phyloP scores from a whole-genome alignment of 2,113 vertebrate species.

The Ivindomyrus marchei region DNA sequence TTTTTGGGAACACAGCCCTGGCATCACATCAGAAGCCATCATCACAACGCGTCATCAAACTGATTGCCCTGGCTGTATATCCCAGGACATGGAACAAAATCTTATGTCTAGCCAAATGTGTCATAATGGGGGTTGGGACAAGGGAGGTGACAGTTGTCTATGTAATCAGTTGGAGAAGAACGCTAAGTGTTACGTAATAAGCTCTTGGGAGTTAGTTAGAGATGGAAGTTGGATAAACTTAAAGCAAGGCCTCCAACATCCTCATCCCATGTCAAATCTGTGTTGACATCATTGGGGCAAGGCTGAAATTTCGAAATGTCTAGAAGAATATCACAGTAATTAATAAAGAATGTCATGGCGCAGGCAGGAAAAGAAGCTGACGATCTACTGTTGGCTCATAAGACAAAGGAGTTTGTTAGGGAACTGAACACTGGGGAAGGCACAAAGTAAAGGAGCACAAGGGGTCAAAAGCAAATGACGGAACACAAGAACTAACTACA shows the following conservation, averaged over 20 bases:
- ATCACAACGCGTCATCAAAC: neutral
- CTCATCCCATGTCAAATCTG: neutral
- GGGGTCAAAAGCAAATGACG: no score
- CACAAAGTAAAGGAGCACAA: no score
- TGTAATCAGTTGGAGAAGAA: neutral
- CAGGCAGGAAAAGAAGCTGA: no score
- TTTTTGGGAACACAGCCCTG: conserved; percentile 17
- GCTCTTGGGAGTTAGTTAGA: neutral
- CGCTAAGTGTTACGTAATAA: neutral
- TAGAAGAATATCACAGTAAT: neutral
- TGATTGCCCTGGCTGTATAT: neutral
- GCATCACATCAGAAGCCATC: neutral
- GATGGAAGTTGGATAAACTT: neutral
- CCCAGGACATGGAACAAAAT: neutral
- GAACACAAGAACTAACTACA: no score
- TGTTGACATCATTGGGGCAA: neutral
- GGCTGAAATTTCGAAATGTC: neutral
- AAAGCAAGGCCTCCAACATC: neutral
- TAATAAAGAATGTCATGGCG: neutral
- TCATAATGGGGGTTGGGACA: neutral
- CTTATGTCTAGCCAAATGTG: neutral
- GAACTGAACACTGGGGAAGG: no score
- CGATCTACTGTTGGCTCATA: no score
- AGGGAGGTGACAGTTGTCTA: neutral
- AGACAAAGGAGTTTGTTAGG: no score